A percentile compares a stretch with the other conserved stretches of the same genome.
These are phyloP conservation scores for Tachysurus vachellii DNA, from an alignment of 2,113 vertebrate species.

Conservation along the genomic window DNA sequence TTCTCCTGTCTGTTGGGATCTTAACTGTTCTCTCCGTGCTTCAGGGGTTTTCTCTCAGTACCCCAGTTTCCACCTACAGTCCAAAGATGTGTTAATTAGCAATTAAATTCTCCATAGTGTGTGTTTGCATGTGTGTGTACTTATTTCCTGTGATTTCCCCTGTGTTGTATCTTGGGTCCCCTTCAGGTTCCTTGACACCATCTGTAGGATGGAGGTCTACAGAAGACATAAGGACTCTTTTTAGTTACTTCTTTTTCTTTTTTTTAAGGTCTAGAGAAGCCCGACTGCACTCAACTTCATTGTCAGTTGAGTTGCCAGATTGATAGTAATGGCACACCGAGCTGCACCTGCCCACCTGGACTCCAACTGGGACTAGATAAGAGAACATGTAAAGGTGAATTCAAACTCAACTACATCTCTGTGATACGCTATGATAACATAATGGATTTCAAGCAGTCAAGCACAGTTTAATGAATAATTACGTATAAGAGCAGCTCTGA, in stretches of 20 bases:
- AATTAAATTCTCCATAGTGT: no score
- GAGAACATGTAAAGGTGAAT: constrained; percentile 70
- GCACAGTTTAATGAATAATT: background rate
- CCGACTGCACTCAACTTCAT: constrained; percentile 58
- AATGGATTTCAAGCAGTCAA: background rate
- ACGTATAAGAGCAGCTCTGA: background rate
- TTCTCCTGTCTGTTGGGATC: no score
- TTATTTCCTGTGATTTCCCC: no score
- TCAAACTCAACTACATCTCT: background rate
- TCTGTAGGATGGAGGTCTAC: no score
- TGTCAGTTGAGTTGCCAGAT: constrained; percentile 72
- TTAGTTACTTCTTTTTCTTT: no score
- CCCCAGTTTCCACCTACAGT: no score
- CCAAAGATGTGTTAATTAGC: no score
- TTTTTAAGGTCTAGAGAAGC: constrained; percentile 62
- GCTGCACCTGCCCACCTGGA: constrained; percentile 67
- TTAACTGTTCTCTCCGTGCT: no score
- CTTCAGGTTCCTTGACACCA: no score
- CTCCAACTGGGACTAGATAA: constrained; percentile 67
- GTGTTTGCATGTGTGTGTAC: background rate
- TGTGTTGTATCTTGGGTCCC: no score
- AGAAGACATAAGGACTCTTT: no score
- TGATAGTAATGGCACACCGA: constrained; percentile 52
- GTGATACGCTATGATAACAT: background rate
- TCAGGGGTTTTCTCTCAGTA: no score